Base-by-base conservation (phyloP, 2,888 invertebrate genomes). In the Notocelia uddmanniana region DNA sequence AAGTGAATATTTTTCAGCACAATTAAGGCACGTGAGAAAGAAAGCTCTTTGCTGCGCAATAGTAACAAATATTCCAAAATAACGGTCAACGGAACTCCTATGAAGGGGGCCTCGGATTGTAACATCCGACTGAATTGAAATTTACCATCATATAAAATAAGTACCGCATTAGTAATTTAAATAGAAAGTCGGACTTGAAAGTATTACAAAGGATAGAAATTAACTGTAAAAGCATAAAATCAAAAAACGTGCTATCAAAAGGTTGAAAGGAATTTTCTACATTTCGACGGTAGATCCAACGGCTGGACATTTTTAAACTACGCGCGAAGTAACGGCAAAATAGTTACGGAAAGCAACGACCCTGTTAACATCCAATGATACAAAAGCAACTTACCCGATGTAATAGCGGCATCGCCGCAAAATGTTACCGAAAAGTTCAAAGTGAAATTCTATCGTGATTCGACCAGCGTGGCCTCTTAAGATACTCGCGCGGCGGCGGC, bases 381-480 rank as follows among this genome's bases (percentile, higher is more conserved):
- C 71, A 71, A 74, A 63, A 67, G 58, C 69, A 68, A 84, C 87
- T 88, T 19, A 89, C 92, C 84, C 87, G 89, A 79, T 89, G 91
- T 78, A 93, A 76, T 55, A 92, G 87, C 89, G 92, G 90, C 92
- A 93, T 93, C 82, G 85, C 89, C 88, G 88, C 85, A 78, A 75
- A 84, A 84, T 72, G 83, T 86, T 81, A 75, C 67, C 74, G 67
- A 86, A 88, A 83, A 87, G 85, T 75, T 79, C 79, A 80, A 77
- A 69, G 75, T 71, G 73, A 68, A 69, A 69, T 77, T 81, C 76
- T 75, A 73, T 77, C 63, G 74, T 54, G 73, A 68, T 75, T 76
- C 83, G 81, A 80, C 73, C 85, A 86, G 85, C 79, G 83, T 82
- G 78, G 78, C 82, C 68, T 73, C 74, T 78, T 77, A 69, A 66